These are phyloP conservation scores for Spialia ferax DNA, from an alignment of 2,888 invertebrate genomes.

Conservation along the genomic window DNA sequence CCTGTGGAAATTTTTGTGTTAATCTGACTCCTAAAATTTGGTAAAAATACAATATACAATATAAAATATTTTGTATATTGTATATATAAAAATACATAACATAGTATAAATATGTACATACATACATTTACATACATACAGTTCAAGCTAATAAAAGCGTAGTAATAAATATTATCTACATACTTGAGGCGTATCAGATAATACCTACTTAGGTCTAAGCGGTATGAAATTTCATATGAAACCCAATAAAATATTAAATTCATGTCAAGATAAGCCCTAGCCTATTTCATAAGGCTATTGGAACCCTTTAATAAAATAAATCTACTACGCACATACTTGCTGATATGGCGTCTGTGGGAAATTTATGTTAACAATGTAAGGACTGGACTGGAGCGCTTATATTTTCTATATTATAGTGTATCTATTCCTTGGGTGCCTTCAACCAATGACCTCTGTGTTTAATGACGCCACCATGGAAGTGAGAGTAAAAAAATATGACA, in stretches of 20 bases:
- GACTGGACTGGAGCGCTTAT: background rate
- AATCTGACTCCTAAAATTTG: too few species aligned
- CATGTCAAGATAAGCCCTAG: background rate
- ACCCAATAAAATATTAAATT: background rate
- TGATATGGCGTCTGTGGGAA: background rate
- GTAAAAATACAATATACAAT: too few species aligned
- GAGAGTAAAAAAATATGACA: too few species aligned
- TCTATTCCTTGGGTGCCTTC: background rate
- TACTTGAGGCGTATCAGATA: background rate
- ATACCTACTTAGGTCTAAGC: too few species aligned
- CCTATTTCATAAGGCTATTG: background rate
- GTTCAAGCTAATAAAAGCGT: too few species aligned
- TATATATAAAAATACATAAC: too few species aligned
- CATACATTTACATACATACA: too few species aligned
- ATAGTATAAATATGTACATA: too few species aligned
- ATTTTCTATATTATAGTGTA: background rate
- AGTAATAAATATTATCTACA: too few species aligned
- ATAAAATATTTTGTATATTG: too few species aligned
- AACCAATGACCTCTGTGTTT: constrained; percentile 22
- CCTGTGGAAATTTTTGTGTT: too few species aligned
- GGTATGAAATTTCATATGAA: background rate
- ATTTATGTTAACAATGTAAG: background rate
- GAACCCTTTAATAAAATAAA: background rate
- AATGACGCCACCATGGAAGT: constrained; percentile 25
- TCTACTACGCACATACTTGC: background rate